Percentiles rank a stretch among this genome's conserved stretches.
These are phyloP conservation scores for Camponotus vicinus DNA, from an alignment of 1,140 invertebrate species.

Conservation along the genomic window DNA sequence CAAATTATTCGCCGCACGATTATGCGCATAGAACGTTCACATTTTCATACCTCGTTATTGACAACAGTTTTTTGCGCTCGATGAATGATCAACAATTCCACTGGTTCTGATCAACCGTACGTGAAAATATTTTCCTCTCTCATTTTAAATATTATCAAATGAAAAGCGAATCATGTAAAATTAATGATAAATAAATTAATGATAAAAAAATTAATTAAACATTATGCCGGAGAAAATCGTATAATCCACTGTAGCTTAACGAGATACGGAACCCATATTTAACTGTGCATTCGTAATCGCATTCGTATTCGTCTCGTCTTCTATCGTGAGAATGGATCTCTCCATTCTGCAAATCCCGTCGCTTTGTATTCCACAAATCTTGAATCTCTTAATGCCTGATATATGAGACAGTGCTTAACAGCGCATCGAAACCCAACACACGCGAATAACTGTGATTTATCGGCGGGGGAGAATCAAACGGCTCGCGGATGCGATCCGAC, in stretches of 20 bases:
- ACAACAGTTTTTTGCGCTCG: not conserved
- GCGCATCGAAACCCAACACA: constrained; percentile 36
- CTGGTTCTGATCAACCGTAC: not conserved
- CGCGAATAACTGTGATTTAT: constrained; percentile 59
- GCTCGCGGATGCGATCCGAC: constrained; percentile 30
- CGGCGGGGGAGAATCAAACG: constrained; percentile 47
- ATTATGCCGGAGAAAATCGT: not conserved
- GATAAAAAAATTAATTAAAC: not conserved
- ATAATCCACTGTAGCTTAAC: not conserved
- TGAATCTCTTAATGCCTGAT: constrained; percentile 56
- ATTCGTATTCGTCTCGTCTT: not conserved
- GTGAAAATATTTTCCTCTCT: not conserved
- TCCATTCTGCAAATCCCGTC: constrained; percentile 21
- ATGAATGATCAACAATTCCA: not conserved
- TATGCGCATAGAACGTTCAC: not conserved
- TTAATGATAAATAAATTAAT: too few relatives aligned
- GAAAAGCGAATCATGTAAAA: not conserved
- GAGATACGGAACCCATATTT: not conserved
- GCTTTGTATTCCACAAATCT: constrained; percentile 51
- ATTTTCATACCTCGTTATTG: not conserved
- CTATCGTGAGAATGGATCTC: constrained; percentile 11
- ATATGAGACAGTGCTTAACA: constrained; percentile 55
- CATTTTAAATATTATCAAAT: not conserved
- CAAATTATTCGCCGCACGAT: constrained; percentile 7
- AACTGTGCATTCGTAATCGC: constrained; percentile 12